Evolutionary conservation across 2,888 invertebrate species (phyloP).

Genomic region (Dromius quadrimaculatus): DNA sequence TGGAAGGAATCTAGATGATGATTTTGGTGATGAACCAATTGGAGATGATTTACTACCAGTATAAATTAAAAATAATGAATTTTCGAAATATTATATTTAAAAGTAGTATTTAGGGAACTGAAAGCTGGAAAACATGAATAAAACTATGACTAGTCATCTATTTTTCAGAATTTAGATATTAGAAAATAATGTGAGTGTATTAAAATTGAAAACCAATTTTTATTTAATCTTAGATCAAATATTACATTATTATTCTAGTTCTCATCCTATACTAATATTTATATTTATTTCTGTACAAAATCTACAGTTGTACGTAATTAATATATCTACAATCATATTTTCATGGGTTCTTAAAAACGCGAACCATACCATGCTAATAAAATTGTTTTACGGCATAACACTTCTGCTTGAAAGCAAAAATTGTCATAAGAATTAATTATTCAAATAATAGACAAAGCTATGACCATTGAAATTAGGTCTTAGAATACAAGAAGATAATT

Average conservation of each 20-base stretch:
- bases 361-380: no score
- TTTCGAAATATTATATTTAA: no score
- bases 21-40: slow-evolving; percentile 80
- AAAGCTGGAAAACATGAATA: no score
- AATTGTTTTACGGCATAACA: not conserved
- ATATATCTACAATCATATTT: slow-evolving; percentile 13
- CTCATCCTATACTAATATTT: slow-evolving; percentile 21
- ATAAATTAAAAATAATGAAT: slow-evolving; percentile 67
- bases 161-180: no score
- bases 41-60: slow-evolving; percentile 81
- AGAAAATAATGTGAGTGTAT: slow-evolving; percentile 1
- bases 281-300: slow-evolving; percentile 29
- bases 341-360: not conserved
- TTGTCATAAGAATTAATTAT: not conserved
- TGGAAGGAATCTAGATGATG: slow-evolving; percentile 71
- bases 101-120: no score
- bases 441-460: no score
- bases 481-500: no score
- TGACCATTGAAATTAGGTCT: no score
- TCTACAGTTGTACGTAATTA: slow-evolving; percentile 19
- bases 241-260: slow-evolving; percentile 11
- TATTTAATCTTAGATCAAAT: slow-evolving; percentile 8
- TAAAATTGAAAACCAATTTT: slow-evolving; percentile 13
- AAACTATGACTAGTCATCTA: not conserved
- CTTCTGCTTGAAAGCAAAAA: slow-evolving; percentile 2